phyloP scores from a whole-genome alignment of 2,113 vertebrate species.

The Pangasianodon hypophthalmus region DNA sequence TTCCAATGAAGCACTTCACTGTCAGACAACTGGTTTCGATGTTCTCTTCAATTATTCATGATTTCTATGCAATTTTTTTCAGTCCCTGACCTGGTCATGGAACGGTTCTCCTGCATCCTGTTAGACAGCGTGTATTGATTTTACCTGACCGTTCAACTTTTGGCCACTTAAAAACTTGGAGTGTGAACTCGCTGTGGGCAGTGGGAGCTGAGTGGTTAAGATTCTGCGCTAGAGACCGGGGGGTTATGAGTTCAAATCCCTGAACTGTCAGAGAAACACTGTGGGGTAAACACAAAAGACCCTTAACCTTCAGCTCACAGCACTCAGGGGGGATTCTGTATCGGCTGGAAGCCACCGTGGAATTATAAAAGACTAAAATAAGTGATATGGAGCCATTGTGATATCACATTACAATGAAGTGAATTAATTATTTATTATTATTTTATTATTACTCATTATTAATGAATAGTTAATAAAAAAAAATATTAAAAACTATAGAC shows the following conservation, averaged over 20 bases:
- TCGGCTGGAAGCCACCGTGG: background rate
- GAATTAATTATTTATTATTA: background rate
- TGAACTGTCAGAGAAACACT: background rate
- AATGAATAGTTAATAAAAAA: background rate
- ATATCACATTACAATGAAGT: background rate
- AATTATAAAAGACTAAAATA: background rate
- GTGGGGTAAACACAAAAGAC: background rate
- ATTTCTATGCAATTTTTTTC: background rate
- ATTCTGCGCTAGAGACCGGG: too few relatives aligned
- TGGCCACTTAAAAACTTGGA: background rate
- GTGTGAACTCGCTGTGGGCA: background rate
- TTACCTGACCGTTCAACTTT: background rate
- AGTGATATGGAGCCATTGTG: background rate
- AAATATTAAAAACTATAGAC: background rate
- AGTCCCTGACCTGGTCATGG: background rate
- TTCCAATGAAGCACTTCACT: background rate
- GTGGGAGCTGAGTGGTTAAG: background rate
- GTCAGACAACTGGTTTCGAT: background rate
- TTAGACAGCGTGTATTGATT: background rate
- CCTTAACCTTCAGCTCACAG: background rate
- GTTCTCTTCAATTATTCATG: constrained; percentile 4
- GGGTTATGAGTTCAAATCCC: constrained; percentile 3
- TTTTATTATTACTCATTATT: background rate
- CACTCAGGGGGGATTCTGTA: background rate
- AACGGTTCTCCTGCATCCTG: background rate